Evolutionary conservation across 2,888 invertebrate species (phyloP), one percentile per base, ranked within the genome.

Genomic region (Schizotus pectinicornis): DNA sequence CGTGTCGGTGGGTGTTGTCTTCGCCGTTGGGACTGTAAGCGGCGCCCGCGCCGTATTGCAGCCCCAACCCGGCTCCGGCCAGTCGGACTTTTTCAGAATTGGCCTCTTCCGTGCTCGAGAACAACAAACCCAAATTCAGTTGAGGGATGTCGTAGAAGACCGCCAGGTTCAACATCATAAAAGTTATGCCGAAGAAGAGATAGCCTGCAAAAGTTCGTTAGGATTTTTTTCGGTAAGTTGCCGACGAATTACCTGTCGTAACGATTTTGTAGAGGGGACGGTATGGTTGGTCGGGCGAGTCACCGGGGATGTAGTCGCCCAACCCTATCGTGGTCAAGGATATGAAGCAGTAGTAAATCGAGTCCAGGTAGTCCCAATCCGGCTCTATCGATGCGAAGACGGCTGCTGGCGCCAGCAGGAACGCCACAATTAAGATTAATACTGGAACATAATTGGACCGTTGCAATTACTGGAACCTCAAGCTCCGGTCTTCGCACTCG

Each of bases 141-240:
- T 94, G 92, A 3, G 94, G 94, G 67, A 95, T 92, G 77, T 94
- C 93, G 80, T 93, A 93, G 81, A 94, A 90, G 22, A 93, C 89
- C 1, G 92, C 90, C 73, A 94, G 80, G 8, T 90, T 86, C 68
- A 94, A 82, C 91, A 94, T 92, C 84, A 94, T 87, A 80, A 90
- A 89, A 11, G 91, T 88, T 61, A 94, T 84, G 32, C 94, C 94
- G 73, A 88, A 72, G 71, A 92, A 81, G n/a, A 94, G 82, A 78
- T 92, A 94, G 62, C 85, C 92, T 92, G 83, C n/a, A 76, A 74
- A 48, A 36, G 48, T 37, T 30, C 51, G 22, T 22, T 22, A 22
- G 5, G 11, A 37, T 12, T 35, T 12, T 3, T n/a, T 5, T 11
- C 39, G 41, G 37, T 33, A 42, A 6, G 31, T 5, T 14, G n/a